Evolutionary conservation across 2,113 vertebrate species (phyloP), one percentile per base, ranked within the genome.

Genomic region (Tonatia bakeri): DNA sequence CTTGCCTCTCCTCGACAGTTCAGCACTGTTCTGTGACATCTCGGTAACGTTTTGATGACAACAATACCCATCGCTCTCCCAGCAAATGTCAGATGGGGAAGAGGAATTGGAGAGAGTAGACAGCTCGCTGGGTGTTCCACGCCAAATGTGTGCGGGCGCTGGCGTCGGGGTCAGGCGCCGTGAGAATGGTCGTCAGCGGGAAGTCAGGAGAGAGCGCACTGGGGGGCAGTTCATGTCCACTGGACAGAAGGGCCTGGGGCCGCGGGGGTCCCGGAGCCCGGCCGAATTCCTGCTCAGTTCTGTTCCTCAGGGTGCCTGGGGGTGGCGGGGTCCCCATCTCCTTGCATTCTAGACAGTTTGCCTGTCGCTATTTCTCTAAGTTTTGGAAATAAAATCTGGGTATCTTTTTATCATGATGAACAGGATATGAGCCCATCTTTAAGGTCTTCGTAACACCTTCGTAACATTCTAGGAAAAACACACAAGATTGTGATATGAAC

Each of bases 401-500:
- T 36, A 31, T 4, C 31, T 91, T 50, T 50, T 61, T 84, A 36
- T 65, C 43, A 8, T 28, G 20, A 47, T 11, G 67, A 31, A 47
- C 9, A n/a, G 26, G 40, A 56, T 11, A 17, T 9, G 50, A 94
- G 38, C 47, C 28, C 14, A 2, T 56, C 15, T 52, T n/a, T 40
- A 61, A 64, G 64, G 47, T 43, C 36, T 59, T 75, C 7, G 0
- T 67, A 43, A 54, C 1, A 36, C 4, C 26, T 52, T 87, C 11
- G 14, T 20, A 2, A 10, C 40, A 73, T 87, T 38, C 76, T 59
- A 13, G 0, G 22, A 90, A 69, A 69, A 38, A n/a, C 8, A 36
- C 19, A 3, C 12, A n/a, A 9, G 20, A 12, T 12, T 4, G 19
- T 38, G 2, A 16, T 8, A 33, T 0, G 15, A 50, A 38, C 5